phyloP scores from a whole-genome alignment of 2,888 invertebrate genomes.

The Eilema sororculum region DNA sequence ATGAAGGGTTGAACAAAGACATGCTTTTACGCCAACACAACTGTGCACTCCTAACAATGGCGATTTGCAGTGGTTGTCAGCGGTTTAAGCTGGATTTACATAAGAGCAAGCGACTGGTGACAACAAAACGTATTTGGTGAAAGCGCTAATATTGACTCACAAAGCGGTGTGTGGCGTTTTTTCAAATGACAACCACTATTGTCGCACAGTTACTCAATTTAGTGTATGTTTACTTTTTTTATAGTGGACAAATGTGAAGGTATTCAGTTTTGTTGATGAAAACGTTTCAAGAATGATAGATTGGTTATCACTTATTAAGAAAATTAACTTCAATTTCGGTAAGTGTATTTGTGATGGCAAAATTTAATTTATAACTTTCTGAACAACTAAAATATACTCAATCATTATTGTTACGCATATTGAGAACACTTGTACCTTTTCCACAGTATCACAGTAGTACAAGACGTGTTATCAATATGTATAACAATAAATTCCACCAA shows the following conservation, averaged over 20 bases:
- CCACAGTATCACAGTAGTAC: too few species aligned
- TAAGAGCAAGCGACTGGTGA: conserved; percentile 31
- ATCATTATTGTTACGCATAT: too few species aligned
- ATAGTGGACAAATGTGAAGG: neutral
- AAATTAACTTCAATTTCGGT: neutral
- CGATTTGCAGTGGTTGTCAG: conserved; percentile 44
- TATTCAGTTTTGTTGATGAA: neutral
- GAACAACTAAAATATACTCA: neutral
- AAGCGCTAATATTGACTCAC: conserved; percentile 29
- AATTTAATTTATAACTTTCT: neutral
- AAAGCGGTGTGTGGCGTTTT: conserved; percentile 24
- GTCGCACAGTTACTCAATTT: neutral
- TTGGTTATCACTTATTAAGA: neutral
- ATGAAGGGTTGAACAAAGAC: conserved; percentile 31
- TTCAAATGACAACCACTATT: conserved; percentile 12
- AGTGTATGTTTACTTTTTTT: neutral
- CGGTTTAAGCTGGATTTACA: conserved; percentile 49
- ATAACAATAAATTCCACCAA: too few species aligned
- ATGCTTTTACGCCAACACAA: conserved; percentile 38
- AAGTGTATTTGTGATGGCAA: neutral
- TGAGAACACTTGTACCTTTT: too few species aligned
- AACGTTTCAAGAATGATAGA: neutral
- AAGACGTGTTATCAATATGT: too few species aligned
- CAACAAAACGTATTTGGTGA: conserved; percentile 35
- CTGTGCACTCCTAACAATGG: conserved; percentile 48